Evolutionary conservation across 2,888 invertebrate genomes (phyloP).

Genomic region (Ceraclea dissimilis): DNA sequence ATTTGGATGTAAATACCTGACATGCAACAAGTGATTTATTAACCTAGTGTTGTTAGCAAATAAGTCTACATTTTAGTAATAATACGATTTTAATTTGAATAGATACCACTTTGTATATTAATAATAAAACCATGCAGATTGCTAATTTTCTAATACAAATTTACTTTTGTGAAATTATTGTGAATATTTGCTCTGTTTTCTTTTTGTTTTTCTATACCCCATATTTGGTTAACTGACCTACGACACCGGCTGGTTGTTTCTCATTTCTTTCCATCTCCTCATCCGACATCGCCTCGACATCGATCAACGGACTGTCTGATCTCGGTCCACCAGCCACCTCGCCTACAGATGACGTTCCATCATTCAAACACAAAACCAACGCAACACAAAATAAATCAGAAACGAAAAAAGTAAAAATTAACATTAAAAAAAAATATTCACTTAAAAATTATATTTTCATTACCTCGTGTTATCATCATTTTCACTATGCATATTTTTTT

Average conservation of each 20-base stretch:
- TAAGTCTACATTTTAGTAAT: too few species aligned
- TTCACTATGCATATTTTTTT: too few species aligned
- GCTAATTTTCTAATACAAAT: too few species aligned
- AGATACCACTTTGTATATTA: too few species aligned
- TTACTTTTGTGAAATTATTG: constrained; percentile 6
- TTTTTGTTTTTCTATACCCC: constrained; percentile 1
- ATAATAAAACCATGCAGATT: too few species aligned
- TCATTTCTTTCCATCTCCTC: constrained; percentile 42
- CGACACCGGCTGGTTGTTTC: constrained; percentile 34
- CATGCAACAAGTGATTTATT: too few species aligned
- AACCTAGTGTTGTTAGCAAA: too few species aligned
- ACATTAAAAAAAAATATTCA: constrained; percentile 23
- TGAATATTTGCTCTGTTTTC: constrained; percentile 16
- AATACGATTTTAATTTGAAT: too few species aligned
- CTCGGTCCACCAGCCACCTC: constrained; percentile 55
- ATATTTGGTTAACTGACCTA: constrained; percentile 49
- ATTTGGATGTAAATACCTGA: too few species aligned
- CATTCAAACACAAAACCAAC: constrained; percentile 24
- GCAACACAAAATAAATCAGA: constrained; percentile 9
- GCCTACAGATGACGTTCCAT: constrained; percentile 40
- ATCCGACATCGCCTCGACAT: constrained; percentile 59
- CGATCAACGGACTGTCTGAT: constrained; percentile 57
- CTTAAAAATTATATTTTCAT: neutral
- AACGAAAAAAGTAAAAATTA: constrained; percentile 9
- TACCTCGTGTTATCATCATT: too few species aligned